phyloP scores from a whole-genome alignment of 2,888 invertebrate species.

The Eulithis prunata region DNA sequence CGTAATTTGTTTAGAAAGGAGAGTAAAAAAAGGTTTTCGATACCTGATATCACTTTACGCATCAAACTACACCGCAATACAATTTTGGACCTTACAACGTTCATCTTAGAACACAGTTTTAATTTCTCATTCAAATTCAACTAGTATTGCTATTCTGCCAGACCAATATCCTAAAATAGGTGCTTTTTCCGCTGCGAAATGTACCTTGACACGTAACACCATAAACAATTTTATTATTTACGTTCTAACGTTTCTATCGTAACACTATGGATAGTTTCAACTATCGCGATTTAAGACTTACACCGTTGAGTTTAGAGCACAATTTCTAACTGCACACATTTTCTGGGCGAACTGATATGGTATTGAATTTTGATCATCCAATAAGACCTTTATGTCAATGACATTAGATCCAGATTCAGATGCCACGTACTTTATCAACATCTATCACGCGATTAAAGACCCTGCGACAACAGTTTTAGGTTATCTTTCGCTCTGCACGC shows the following conservation, averaged over 20 bases:
- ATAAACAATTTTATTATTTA: conserved; percentile 7
- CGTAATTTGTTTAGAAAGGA: conserved; percentile 51
- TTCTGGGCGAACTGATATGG: background rate
- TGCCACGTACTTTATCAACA: background rate
- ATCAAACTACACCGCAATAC: conserved; percentile 20
- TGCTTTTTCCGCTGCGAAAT: background rate
- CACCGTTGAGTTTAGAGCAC: background rate
- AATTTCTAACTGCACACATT: background rate
- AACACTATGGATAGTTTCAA: background rate
- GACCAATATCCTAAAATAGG: background rate
- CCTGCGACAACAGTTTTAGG: background rate
- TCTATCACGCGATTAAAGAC: background rate
- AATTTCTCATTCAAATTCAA: background rate
- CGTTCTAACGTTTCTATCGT: conserved; percentile 1
- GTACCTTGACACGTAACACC: conserved; percentile 14
- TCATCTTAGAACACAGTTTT: conserved; percentile 7
- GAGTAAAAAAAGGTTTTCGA: conserved; percentile 27
- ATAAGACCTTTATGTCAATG: too few species aligned
- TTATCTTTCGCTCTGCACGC: background rate
- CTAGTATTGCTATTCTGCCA: too few species aligned
- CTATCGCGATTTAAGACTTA: conserved; percentile 11
- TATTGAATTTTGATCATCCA: background rate
- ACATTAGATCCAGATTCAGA: too few species aligned
- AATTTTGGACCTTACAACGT: conserved; percentile 7
- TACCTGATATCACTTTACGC: conserved; percentile 21